Conservation (phyloP, 1,140 invertebrate genomes). For the Tetragonula clypearis region DNA sequence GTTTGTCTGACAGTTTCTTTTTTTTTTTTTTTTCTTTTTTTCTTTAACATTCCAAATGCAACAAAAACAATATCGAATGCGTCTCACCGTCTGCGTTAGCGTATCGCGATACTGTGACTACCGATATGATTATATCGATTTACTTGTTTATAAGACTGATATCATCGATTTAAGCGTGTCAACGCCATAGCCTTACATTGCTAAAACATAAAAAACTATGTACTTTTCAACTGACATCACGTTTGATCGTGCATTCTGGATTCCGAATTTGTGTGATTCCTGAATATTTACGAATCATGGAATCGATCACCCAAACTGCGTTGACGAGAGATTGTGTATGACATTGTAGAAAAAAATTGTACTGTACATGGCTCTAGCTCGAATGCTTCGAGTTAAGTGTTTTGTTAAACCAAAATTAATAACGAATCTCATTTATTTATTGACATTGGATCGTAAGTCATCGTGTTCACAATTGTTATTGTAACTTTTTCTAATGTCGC, state of each 20-base stretch:
- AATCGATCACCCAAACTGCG: too few species aligned
- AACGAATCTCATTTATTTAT: background rate
- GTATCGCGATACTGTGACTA: background rate
- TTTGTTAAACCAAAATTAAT: background rate
- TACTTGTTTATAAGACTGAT: constrained; percentile 36
- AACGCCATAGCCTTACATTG: background rate
- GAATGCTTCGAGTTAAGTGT: background rate
- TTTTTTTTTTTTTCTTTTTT: too few species aligned
- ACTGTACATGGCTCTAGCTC: background rate
- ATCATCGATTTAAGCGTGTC: background rate
- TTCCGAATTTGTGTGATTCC: background rate
- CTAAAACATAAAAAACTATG: background rate
- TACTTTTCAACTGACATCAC: background rate
- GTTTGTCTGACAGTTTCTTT: background rate
- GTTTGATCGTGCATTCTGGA: background rate
- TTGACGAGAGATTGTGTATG: background rate
- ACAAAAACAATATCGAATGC: background rate
- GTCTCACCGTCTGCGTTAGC: background rate
- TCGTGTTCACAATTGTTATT: background rate
- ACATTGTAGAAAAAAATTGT: background rate
- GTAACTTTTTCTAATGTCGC: constrained; percentile 2
- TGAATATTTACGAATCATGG: background rate
- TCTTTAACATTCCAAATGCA: constrained; percentile 2
- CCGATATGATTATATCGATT: background rate
- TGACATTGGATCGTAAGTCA: background rate